Evolutionary conservation across 2,797 vertebrate genomes (phyloP), one percentile per base, ranked within the genome.

Genomic region (Parambassis ranga): DNA sequence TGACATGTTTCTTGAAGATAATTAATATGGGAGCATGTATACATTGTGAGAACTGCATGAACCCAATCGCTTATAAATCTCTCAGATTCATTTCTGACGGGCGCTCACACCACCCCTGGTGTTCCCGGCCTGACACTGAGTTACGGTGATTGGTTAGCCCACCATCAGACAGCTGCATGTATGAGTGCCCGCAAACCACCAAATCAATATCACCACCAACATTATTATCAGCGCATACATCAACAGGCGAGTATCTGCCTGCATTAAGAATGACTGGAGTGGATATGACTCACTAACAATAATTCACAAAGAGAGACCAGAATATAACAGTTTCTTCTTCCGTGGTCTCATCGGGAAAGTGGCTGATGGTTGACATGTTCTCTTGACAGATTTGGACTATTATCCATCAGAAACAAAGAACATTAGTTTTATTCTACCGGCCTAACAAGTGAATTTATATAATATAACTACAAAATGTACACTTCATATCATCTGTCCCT

Each of bases 101-200:
- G 38, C 14, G 58, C 31, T 71, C 52, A 56, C 51, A 72, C 77
- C 77, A 79, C 36, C 72, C 65, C 63, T 68, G 79, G 82, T 88
- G 82, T 83, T 86, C 83, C 71, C 48, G 49, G 50, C 6, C 35
- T 33, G 82, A 82, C 71, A 42, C 65, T 79, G 84, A 89, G 65
- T 36, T 71, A 90, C 83, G 67, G 62, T 79, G 85, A 85, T 47
- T 33, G 61, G 58, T 79, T 59, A 67, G 82, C 80, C 85, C 85
- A 78, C 83, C 85, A 65, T 41, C 7, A 7, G 79, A 82, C 80
- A 75, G 74, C 71, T 77, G 62, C 85, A 83, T 79, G 66, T 75
- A 80, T 56, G 79, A 84, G 61, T 81, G 67, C 31, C 75, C 65
- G 69, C 81, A 81, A 64, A 71, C 80, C 85, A 65, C 77, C 68